phyloP scores from a whole-genome alignment of 2,113 vertebrate species.

The Dasyornis broadbenti region DNA sequence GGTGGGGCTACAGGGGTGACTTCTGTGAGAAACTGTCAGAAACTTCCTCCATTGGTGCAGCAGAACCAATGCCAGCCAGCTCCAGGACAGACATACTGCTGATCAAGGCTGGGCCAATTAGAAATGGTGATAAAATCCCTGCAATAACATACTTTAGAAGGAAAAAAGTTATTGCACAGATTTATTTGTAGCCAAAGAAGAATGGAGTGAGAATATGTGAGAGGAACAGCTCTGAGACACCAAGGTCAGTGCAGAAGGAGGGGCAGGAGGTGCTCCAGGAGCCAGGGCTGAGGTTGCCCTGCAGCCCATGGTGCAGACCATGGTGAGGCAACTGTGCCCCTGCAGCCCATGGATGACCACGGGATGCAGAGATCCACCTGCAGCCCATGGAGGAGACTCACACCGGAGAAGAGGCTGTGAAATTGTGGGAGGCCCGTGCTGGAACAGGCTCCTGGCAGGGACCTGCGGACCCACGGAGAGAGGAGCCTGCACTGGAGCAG shows the following conservation, averaged over 20 bases:
- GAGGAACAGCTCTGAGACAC: not conserved
- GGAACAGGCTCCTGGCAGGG: not conserved
- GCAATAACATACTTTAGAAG: not conserved
- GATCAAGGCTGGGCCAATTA: not conserved
- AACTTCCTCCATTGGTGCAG: not conserved
- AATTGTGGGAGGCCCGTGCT: rapidly evolving
- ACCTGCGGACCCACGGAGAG: not conserved
- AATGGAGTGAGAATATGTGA: not conserved
- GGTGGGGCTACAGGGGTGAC: not conserved
- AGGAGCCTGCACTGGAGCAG: not conserved
- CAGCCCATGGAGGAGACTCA: rapidly evolving
- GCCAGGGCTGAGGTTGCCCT: not conserved
- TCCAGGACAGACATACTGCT: not conserved
- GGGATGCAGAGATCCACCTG: not conserved
- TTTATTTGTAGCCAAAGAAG: not conserved
- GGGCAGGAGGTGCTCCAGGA: not conserved
- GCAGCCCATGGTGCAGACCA: not conserved
- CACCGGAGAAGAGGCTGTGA: not conserved
- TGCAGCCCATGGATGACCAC: not conserved
- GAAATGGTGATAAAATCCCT: not conserved
- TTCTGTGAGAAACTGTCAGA: not conserved
- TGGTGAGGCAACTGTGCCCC: not conserved
- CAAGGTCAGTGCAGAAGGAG: not conserved
- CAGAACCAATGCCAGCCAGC: not conserved
- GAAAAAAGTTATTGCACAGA: not conserved